Base-by-base conservation (phyloP, 2,888 invertebrate species). In the Clivina fossor region DNA sequence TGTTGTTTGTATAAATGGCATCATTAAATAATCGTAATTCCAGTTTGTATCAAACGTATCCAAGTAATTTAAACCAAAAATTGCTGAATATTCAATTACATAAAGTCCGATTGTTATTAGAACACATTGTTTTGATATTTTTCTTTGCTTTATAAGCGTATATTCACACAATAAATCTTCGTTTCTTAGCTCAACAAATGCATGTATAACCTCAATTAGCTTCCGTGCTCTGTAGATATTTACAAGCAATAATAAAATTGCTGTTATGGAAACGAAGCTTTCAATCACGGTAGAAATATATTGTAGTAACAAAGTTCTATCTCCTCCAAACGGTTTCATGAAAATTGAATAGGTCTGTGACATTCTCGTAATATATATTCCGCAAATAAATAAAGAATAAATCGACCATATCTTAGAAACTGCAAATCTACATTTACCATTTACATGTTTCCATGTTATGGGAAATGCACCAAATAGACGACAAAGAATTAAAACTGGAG, bases 391-490 rank as follows among this genome's bases (percentile, higher is more conserved):
- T 0, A 66, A 19, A 0, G 68, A 64, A 58, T 69, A 69, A 7
- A 62, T 20, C 4, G 68, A 55, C 71, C 70, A 71, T 19, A 61
- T 40, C 9, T 61, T 57, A 0, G 70, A 71, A 18, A 60, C 63
- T 54, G 62, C 56, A 57, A 67, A 74, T 0, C 59, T 55, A 58
- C 74, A 74, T 35, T 64, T 59, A 3, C 66, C 65, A 32, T 66
- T 61, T 9, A 60, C 49, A 55, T 73, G 69, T 0, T 33, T 57
- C 60, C 68, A 68, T 2, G 60, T 63, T 2, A 70, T 60, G 4
- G 73, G 71, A 22, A 72, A 67, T 22, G 69, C 61, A 5, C 73
- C 73, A 22, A 69, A 63, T 2, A 71, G 3, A 56, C 69, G 65
- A 28, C 64, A 62, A 4, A 69, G 37, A 0, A 48, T 11, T 5